Base-by-base conservation (phyloP, 2,888 invertebrate genomes). In the Drosophila borealis region DNA sequence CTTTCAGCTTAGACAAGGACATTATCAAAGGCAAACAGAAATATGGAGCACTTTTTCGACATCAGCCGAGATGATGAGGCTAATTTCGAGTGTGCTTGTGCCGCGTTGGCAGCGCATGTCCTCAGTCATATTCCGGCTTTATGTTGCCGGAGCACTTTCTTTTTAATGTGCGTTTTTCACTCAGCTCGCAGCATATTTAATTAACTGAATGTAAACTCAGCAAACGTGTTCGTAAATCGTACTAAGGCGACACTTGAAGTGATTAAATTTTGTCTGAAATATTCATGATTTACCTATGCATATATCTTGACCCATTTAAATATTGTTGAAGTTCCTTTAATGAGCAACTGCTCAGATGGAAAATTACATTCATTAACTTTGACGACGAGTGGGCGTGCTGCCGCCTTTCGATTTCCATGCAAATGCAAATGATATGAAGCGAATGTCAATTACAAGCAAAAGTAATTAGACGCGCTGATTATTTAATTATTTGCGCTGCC, bases 141-240 rank as follows among this genome's bases (percentile, higher is more conserved):
- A 21, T 41, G 44, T 50, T 46, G 64, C 55, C 49, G 54, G 49
- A 48, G 21, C 39, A 50, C 55, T 45, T 13, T 11, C 44, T 39
- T 33, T 53, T 63, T 21, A 51, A 63, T 62, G 42, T 37, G 9
- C 4, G 19, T 53, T 71, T 68, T 63, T 57, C 53, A 34, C 68
- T 49, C 51, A 49, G 50, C 51, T 70, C n/a, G 45, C 21, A 49
- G 21, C 63, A 80, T 73, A 77, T 82, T 85, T 57, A 80, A 84
- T 88, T 88, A 88, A 73, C 70, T 69, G 59, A 77, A 85, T 77
- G 84, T 76, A 87, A 85, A 72, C 82, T 70, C 44, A 59, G 73
- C 70, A 57, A 57, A 62, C 45, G 55, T 51, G 37, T 36, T 21
- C 14, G 10, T 29, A 37, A 25, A 51, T 39, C 44, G 33, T 17